Evolutionary conservation across 2,888 invertebrate species (phyloP).

Genomic region (Amblyjoppa proteus): DNA sequence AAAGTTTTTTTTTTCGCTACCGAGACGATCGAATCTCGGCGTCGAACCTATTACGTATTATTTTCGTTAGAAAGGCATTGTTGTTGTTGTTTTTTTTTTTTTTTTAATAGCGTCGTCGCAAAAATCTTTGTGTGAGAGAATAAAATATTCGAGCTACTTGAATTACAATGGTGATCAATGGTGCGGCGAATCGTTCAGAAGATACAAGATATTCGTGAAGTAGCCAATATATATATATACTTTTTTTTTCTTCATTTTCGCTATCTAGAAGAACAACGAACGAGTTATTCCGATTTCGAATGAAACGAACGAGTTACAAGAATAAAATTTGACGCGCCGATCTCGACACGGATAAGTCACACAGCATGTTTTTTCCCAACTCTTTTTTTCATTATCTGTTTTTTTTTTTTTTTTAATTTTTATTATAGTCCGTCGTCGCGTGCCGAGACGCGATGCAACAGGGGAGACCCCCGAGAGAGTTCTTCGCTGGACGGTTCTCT

Average conservation of each 20-base stretch:
- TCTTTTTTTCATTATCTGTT: background rate
- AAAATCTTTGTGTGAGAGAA: conserved; percentile 24
- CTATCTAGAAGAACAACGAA: background rate
- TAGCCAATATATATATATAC: background rate
- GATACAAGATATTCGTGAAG: conserved; percentile 6
- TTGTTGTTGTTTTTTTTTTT: conserved; percentile 10
- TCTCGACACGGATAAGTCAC: conserved; percentile 12
- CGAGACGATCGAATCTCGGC: conserved; percentile 19
- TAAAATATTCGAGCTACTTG: conserved; percentile 16
- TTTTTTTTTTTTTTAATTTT: background rate
- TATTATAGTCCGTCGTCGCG: conserved; percentile 5
- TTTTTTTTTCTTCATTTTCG: background rate
- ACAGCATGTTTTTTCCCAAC: background rate
- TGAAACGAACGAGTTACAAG: conserved; percentile 1
- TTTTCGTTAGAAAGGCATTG: conserved; percentile 55
- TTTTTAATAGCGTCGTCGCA: conserved; percentile 16
- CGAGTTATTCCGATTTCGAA: conserved; percentile 14
- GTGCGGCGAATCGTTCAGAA: conserved; percentile 2
- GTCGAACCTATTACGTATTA: conserved; percentile 27
- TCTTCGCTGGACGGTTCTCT: conserved; percentile 50
- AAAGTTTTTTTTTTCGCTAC: background rate
- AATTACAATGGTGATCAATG: conserved; percentile 15
- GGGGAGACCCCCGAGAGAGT: conserved; percentile 6
- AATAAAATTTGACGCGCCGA: conserved; percentile 39
- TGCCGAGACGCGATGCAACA: conserved; percentile 18